These are phyloP conservation scores for Varanus salvator DNA, from an alignment of 2,113 vertebrate genomes.

Conservation along the genomic window DNA sequence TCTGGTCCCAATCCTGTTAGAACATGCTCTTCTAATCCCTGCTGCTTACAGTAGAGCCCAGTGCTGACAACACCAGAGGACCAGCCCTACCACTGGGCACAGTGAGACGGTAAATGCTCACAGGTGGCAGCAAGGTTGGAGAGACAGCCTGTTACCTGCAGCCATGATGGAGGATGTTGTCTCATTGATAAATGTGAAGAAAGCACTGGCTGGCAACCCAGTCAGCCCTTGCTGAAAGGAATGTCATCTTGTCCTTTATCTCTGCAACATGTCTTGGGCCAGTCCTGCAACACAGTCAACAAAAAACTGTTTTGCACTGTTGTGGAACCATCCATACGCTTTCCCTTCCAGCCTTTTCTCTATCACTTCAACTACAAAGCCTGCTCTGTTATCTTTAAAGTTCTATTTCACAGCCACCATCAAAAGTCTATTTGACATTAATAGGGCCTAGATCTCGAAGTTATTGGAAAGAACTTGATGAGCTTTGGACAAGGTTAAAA, in stretches of 20 bases:
- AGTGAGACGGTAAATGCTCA: too few relatives aligned
- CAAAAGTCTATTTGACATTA: background rate
- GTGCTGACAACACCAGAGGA: background rate
- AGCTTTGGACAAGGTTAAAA: slow-evolving; percentile 8
- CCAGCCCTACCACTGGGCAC: too few relatives aligned
- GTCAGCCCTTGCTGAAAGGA: too few relatives aligned
- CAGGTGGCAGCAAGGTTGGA: too few relatives aligned
- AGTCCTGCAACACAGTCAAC: background rate
- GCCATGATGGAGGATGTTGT: too few relatives aligned
- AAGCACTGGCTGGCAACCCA: too few relatives aligned
- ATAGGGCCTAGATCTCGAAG: background rate
- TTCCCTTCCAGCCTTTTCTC: background rate
- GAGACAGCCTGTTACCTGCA: too few relatives aligned
- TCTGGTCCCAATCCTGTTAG: background rate
- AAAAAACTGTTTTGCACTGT: background rate
- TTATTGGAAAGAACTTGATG: background rate
- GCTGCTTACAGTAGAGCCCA: background rate
- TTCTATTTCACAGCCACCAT: background rate
- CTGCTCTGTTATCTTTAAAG: background rate
- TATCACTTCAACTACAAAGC: background rate
- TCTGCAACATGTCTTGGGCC: too few relatives aligned
- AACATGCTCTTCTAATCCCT: background rate
- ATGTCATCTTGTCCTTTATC: too few relatives aligned
- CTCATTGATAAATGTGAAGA: too few relatives aligned
- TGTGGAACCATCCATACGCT: too few relatives aligned